These are phyloP conservation scores for Ptychoptera contaminata DNA, from an alignment of 2,888 invertebrate genomes.

Conservation along the genomic window DNA sequence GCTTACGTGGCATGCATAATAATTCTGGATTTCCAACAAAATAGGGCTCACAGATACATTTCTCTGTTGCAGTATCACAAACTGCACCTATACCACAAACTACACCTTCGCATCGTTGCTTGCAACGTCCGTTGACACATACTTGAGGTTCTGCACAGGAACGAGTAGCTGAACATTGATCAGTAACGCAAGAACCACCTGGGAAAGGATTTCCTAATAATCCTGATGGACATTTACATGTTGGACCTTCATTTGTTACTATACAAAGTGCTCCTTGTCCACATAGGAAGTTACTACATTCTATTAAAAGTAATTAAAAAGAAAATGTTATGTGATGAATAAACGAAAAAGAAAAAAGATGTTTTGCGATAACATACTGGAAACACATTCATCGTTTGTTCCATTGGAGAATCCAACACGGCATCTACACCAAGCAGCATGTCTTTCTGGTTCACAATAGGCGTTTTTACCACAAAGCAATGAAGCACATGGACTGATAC, in stretches of 20 bases:
- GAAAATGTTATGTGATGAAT: background rate
- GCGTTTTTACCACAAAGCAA: conserved; percentile 71
- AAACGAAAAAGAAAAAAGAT: too few relatives aligned
- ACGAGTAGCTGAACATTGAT: conserved; percentile 60
- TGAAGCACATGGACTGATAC: conserved; percentile 64
- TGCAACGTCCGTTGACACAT: conserved; percentile 77
- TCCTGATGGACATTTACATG: conserved; percentile 76
- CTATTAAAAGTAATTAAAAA: conserved; percentile 5
- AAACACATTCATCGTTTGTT: conserved; percentile 65
- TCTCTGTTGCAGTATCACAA: conserved; percentile 64
- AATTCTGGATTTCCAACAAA: conserved; percentile 81
- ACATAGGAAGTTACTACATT: conserved; percentile 45
- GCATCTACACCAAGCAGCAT: conserved; percentile 80
- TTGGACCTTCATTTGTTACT: conserved; percentile 67
- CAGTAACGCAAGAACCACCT: conserved; percentile 68
- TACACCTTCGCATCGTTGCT: conserved; percentile 72
- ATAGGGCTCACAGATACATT: conserved; percentile 73
- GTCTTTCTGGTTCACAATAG: conserved; percentile 74
- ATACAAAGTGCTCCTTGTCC: conserved; percentile 74
- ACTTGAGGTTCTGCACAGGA: conserved; percentile 66
- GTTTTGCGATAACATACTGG: conserved; percentile 41
- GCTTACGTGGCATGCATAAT: conserved; percentile 83
- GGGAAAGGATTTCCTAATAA: conserved; percentile 83
- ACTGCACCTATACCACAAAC: conserved; percentile 79
- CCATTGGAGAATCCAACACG: conserved; percentile 67